Conservation (phyloP, 2,888 invertebrate genomes). For the Brachypalpus laphriformis region DNA sequence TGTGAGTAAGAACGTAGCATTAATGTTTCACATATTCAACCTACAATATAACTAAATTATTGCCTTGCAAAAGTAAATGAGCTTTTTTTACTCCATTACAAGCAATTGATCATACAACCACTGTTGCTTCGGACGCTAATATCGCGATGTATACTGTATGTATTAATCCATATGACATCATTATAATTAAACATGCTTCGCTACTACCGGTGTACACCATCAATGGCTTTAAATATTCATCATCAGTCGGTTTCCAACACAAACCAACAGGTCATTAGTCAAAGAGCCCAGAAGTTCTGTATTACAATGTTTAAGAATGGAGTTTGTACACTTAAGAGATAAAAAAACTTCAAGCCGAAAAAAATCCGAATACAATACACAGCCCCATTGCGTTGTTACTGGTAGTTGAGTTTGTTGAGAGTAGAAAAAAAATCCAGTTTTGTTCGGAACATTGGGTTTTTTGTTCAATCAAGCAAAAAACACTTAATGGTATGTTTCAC, state of each 20-base stretch:
- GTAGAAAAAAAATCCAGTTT: conserved; percentile 30
- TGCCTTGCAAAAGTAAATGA: conserved; percentile 8
- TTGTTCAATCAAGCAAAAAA: not conserved
- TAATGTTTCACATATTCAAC: not conserved
- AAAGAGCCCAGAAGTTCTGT: conserved; percentile 6
- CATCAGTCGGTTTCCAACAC: not conserved
- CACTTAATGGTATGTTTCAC: conserved; percentile 2
- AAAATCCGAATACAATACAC: conserved; percentile 1
- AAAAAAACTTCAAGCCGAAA: not conserved
- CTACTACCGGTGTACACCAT: conserved; percentile 10
- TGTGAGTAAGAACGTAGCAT: not conserved
- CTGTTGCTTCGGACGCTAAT: not conserved
- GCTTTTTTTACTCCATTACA: not conserved
- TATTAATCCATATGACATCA: conserved; percentile 30
- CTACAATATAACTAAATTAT: not conserved
- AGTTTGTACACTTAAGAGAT: conserved; percentile 1
- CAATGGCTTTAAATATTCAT: conserved; percentile 8
- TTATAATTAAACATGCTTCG: conserved; percentile 21
- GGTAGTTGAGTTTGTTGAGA: not conserved
- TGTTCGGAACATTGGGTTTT: conserved; percentile 10
- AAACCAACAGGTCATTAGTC: conserved; percentile 28
- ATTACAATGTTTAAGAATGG: conserved; percentile 13
- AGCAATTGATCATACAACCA: not conserved
- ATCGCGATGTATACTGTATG: not conserved
- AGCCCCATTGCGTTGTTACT: conserved; percentile 10